Evolutionary conservation across 2,113 vertebrate genomes (phyloP), one percentile per base, ranked within the genome.

Genomic region (Mola mola): DNA sequence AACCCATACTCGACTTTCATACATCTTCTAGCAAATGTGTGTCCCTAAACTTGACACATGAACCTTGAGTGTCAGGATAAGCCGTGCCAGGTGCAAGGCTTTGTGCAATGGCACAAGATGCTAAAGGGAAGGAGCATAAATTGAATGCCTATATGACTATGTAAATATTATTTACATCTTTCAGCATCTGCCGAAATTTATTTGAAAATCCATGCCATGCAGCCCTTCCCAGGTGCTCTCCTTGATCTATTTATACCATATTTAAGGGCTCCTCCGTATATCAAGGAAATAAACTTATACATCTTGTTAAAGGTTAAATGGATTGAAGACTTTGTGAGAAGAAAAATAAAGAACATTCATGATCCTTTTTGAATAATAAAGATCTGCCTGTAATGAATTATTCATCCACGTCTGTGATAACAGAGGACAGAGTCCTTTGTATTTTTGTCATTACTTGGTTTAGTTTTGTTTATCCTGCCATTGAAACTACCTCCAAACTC

Each of bases 381-480:
- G 28, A 51, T 38, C 10, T 44, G 36, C 34, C 36, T 1, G 5
- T 12, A 9, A 74, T 78, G 64, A 86, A 84, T 84, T 48, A 87
- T 87, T 84, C 69, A 81, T 71, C 15, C 13, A 13, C 0, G n/a
- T n/a, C 24, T 9, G 22, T 9, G 58, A 74, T 53, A 57, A 67
- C 49, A 3, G 40, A 50, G 29, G 33, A 68, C 10, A 21, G 6
- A 29, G 25, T 13, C 21, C 11, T 56, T 43, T 63, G 36, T 60
- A 33, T 50, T 52, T 6, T 47, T 26, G 34, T 59, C 37, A 52
- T 41, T 34, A 3, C 34, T 55, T 16, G 38, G 16, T 41, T 66
- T 49, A 41, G 17, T 66, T 65, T 68, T 52, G 12, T 80, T 82
- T 37, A 66, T 70, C 40, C 46, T 15, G 4, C 19, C 66, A 55